Conservation (phyloP, 2,888 invertebrate species). For the Drosophila nigricruria region DNA sequence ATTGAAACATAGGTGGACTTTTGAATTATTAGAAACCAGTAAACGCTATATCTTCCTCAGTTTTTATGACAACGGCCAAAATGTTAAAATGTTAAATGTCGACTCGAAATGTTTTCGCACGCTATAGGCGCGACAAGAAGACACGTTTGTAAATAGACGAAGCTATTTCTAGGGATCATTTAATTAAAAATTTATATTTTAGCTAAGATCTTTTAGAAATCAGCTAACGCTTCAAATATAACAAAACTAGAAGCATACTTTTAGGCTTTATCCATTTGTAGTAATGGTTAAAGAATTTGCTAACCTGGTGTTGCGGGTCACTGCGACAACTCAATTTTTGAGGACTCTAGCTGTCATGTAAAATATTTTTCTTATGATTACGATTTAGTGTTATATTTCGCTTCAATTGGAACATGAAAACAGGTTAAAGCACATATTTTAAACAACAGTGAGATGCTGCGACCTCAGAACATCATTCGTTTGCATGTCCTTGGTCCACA, state of each 20-base stretch:
- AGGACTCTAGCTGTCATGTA: neutral
- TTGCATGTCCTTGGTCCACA: neutral
- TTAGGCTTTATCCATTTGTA: neutral
- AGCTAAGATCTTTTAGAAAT: too few relatives aligned
- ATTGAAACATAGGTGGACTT: neutral
- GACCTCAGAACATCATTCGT: neutral
- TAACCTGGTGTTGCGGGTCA: neutral
- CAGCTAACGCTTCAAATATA: too few relatives aligned
- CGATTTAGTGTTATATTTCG: too few relatives aligned
- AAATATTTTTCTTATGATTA: neutral
- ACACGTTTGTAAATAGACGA: too few relatives aligned
- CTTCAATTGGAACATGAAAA: neutral
- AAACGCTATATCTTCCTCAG: neutral
- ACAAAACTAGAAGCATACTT: slow-evolving; percentile 16
- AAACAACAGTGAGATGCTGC: slow-evolving; percentile 22
- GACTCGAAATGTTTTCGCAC: too few relatives aligned
- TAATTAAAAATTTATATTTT: too few relatives aligned
- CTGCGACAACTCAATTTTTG: neutral
- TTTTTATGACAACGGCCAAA: neutral
- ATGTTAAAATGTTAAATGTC: neutral
- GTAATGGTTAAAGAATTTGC: neutral
- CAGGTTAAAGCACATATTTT: neutral
- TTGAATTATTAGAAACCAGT: neutral
- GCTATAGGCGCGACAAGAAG: too few relatives aligned
- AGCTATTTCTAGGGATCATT: too few relatives aligned